A percentile compares a stretch with the other conserved stretches of the same genome.
These are phyloP conservation scores for Crocodylus rhombifer DNA, from an alignment of 2,797 vertebrate genomes.

Conservation along the genomic window DNA sequence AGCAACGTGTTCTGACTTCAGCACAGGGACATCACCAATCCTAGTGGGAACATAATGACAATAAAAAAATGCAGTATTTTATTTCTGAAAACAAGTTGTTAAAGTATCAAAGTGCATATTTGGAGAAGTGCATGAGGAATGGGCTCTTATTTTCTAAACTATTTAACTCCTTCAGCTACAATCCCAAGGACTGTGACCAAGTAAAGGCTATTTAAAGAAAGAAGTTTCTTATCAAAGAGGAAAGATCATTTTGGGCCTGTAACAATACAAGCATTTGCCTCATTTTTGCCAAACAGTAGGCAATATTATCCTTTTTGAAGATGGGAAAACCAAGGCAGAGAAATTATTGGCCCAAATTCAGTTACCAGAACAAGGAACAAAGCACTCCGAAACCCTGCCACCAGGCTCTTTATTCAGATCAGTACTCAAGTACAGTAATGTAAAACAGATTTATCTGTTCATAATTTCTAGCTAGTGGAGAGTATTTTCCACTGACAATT, in stretches of 20 bases:
- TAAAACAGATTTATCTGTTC: too few relatives aligned
- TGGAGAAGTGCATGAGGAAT: background rate
- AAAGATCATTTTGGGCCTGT: background rate
- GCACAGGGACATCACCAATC: background rate
- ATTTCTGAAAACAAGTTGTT: background rate
- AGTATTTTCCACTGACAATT: background rate
- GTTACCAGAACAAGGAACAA: background rate
- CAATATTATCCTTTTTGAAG: background rate
- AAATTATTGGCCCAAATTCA: background rate
- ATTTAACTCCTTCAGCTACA: background rate
- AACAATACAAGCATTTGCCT: background rate
- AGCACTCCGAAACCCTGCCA: background rate
- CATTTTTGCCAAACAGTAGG: too few relatives aligned
- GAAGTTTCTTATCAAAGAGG: background rate
- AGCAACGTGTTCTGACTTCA: slow-evolving; percentile 38
- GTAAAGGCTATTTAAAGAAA: background rate
- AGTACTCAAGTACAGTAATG: too few relatives aligned
- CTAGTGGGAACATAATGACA: slow-evolving; percentile 36
- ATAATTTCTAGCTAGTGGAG: background rate
- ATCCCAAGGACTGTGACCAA: background rate
- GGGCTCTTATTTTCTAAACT: background rate
- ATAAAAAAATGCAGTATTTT: background rate
- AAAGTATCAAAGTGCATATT: background rate
- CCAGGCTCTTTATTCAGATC: too few relatives aligned
- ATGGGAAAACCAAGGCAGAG: background rate